Conservation (phyloP, 1,140 invertebrate species). For the Panulirus ornatus region DNA sequence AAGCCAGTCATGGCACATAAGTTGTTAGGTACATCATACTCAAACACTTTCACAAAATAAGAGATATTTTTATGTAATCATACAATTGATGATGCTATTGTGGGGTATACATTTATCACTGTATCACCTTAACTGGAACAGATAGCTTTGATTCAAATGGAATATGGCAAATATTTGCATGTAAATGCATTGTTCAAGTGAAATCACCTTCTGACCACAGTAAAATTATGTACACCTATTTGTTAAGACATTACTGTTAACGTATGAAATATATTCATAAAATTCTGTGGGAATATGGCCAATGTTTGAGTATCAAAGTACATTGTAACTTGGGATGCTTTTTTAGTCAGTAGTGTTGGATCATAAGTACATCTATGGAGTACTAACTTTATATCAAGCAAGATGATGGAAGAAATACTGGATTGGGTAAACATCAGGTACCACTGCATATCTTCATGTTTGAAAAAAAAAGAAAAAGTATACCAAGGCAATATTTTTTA, state of each 20-base stretch:
- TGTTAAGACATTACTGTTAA: background rate
- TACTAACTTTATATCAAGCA: background rate
- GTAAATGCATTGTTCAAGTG: background rate
- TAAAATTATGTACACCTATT: background rate
- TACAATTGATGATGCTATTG: background rate
- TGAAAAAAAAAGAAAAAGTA: background rate
- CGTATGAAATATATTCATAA: background rate
- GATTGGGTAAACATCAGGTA: slow-evolving; percentile 4
- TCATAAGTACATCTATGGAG: background rate
- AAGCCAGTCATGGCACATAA: background rate
- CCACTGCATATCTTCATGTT: background rate
- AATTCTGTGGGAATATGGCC: background rate
- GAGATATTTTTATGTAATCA: no score
- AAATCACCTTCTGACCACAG: background rate
- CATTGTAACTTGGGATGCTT: background rate
- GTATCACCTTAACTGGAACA: background rate
- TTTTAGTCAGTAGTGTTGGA: background rate
- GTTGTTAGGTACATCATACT: no score
- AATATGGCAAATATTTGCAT: no score
- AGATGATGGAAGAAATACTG: slow-evolving; percentile 2
- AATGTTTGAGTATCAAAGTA: background rate
- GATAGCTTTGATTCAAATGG: no score
- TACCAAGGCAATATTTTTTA: background rate
- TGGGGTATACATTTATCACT: background rate
- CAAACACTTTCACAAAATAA: no score